Evolutionary conservation across 2,113 vertebrate species (phyloP), one percentile per base, ranked within the genome.

Genomic region (Syngnathoides biaculeatus): DNA sequence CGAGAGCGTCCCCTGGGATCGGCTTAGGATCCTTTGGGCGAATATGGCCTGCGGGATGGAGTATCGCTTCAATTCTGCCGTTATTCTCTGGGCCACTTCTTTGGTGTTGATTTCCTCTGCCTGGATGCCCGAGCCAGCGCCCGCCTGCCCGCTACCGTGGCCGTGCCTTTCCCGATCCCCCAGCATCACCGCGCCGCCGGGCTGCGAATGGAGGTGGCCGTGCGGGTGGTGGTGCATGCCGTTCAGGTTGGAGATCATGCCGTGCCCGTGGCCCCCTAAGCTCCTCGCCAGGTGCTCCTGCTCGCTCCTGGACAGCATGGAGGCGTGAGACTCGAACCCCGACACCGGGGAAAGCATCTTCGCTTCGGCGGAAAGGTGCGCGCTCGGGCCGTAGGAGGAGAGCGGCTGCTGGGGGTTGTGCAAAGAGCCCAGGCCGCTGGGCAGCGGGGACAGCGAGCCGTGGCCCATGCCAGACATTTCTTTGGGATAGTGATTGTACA

Each of bases 41-140:
- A 98, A 98, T 84, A 98, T 98, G 78, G 97, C 97, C 85, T 98
- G 97, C 5, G 97, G 97, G 88, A 98, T 98, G 88, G 96, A 98
- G 93, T 98, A 98, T 0, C 96, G 92, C 86, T 98, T 98, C 75
- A 98, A 90, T 90, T 98, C 97, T 19, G 97, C 95, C 2, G 96
- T 98, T 92, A 98, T 98, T 83, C 96, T 71, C 91, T 98, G 96
- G 62, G 96, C 96, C 90, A 98, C 96, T 81, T 98, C 96, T 77
- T 96, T 98, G 26, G 96, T 98, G 94, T 98, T 98, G 90, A 98
- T 98, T 77, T 98, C 96, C 85, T 98, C 96, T 24, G 93, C 95
- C 79, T 95, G 95, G 56, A 87, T 81, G 13, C 93, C 94, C 11
- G 93, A 91, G 26, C 90, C 91, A 0, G 91, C 87, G 2, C 90